These are phyloP conservation scores for Pseudopipra pipra DNA, from an alignment of 2,113 vertebrate species.

Conservation along the genomic window DNA sequence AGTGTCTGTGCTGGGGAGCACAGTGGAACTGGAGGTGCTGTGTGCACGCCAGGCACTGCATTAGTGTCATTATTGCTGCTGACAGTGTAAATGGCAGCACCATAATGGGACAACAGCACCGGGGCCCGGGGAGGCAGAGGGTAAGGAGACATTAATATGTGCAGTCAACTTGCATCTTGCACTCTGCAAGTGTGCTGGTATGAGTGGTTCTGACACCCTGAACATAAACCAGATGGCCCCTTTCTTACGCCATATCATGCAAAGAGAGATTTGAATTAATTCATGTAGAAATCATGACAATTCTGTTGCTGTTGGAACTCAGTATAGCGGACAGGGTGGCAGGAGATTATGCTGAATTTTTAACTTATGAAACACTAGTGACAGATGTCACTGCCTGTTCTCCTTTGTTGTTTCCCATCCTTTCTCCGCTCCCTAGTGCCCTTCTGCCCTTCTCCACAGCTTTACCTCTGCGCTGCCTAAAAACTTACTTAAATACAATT, in stretches of 20 bases:
- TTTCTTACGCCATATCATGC: conserved; percentile 65
- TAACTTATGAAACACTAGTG: conserved; percentile 36
- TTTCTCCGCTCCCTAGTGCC: background rate
- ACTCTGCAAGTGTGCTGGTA: conserved; percentile 20
- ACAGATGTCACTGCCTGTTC: conserved; percentile 50
- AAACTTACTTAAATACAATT: background rate
- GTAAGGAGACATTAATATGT: conserved; percentile 51
- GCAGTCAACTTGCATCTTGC: conserved; percentile 58
- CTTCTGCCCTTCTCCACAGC: background rate
- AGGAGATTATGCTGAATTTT: conserved; percentile 56
- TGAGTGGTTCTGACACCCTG: conserved; percentile 71
- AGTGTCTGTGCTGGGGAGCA: background rate
- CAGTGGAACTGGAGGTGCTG: background rate
- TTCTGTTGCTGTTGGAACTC: conserved; percentile 64
- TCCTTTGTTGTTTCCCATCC: conserved; percentile 20
- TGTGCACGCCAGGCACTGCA: background rate
- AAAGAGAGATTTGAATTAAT: conserved; percentile 67
- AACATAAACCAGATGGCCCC: conserved; percentile 70
- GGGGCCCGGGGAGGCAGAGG: conserved; percentile 36
- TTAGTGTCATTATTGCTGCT: background rate
- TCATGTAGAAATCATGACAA: conserved; percentile 62
- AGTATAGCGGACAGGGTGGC: conserved; percentile 46
- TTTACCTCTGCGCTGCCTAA: background rate
- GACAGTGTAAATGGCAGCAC: conserved; percentile 16
- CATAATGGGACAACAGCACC: conserved; percentile 21